Evolutionary conservation across 2,888 invertebrate species (phyloP).

Genomic region (Flexamia atlantica): DNA sequence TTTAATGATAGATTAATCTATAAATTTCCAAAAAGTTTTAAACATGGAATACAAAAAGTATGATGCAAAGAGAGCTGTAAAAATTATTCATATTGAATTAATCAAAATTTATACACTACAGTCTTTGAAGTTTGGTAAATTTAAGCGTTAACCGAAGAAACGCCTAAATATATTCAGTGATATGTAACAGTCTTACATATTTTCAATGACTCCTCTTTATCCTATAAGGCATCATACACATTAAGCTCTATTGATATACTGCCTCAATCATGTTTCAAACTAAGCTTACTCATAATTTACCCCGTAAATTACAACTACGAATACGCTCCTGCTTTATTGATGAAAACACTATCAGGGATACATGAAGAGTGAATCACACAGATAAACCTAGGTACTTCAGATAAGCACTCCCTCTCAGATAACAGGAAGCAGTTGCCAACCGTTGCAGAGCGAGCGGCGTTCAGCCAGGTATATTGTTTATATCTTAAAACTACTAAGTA

Average conservation of each 20-base stretch:
- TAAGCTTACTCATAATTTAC: background rate
- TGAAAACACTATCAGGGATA: constrained; percentile 28
- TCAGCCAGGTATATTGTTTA: background rate
- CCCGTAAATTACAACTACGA: background rate
- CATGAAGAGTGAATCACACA: constrained; percentile 40
- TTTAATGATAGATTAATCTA: no score
- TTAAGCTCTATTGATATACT: background rate
- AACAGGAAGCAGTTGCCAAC: constrained; percentile 26
- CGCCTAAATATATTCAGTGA: no score
- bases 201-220: no score
- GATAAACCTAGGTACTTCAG: constrained; percentile 10
- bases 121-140: no score
- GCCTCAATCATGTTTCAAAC: constrained; percentile 5
- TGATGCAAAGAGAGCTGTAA: no score
- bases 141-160: no score
- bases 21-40: no score
- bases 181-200: no score
- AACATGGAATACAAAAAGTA: no score
- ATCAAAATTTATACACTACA: no score
- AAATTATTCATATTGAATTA: no score
- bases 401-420: constrained; percentile 50
- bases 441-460: background rate
- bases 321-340: background rate
- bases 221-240: no score
- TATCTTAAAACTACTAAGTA: background rate